Conservation (phyloP, 2,888 invertebrate species). For the Rotaria sp. region DNA sequence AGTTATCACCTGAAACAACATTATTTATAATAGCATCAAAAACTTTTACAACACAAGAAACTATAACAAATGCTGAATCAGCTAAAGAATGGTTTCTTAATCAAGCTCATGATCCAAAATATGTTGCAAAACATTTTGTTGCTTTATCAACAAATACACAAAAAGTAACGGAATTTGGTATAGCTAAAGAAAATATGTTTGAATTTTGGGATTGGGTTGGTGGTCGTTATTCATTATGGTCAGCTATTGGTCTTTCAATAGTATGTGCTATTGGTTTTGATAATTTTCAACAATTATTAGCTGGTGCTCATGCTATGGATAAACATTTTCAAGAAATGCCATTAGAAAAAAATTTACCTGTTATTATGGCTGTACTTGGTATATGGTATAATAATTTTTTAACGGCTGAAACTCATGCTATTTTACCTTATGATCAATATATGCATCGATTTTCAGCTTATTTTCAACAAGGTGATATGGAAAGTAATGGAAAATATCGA, state of each 20-base stretch:
- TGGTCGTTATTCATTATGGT: conserved; percentile 93
- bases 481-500: conserved; percentile 86
- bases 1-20: conserved; percentile 80
- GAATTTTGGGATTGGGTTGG: conserved; percentile 99
- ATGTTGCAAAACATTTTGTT: conserved; percentile 90
- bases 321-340: conserved; percentile 80
- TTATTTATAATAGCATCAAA: conserved; percentile 98
- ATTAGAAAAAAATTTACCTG: conserved; percentile 84
- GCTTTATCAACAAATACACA: conserved; percentile 85
- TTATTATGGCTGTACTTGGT: conserved; percentile 75
- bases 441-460: conserved; percentile 98
- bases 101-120: conserved; percentile 73
- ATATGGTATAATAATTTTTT: conserved; percentile 84
- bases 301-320: conserved; percentile 59
- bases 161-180: conserved; percentile 88
- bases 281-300: conserved; percentile 37
- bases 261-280: conserved; percentile 72
- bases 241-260: conserved; percentile 94
- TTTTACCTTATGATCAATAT: conserved; percentile 96
- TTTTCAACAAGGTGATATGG: conserved; percentile 99
- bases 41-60: conserved; percentile 95
- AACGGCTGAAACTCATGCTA: conserved; percentile 85
- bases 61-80: conserved; percentile 93
- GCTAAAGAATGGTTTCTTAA: conserved; percentile 91
- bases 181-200: conserved; percentile 94